Conservation (phyloP, 2,797 vertebrate species). For the Myotis planiceps region DNA sequence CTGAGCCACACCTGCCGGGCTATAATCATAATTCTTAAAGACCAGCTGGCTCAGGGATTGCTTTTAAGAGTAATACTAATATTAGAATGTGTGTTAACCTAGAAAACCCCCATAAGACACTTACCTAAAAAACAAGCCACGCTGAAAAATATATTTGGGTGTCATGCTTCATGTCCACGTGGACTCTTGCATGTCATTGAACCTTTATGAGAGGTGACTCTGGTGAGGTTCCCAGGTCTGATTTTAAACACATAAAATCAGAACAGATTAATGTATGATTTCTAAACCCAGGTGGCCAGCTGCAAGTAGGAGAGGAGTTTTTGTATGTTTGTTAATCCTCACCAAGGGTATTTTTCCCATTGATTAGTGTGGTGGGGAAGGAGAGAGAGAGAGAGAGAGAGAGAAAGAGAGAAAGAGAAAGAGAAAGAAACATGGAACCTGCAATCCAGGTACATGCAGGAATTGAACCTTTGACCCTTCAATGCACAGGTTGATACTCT, state of each 20-base stretch:
- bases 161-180: neutral
- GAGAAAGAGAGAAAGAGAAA: too few relatives aligned
- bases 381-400: too few relatives aligned
- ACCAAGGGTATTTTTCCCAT: too few relatives aligned
- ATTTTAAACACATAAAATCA: neutral
- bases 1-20: too few relatives aligned
- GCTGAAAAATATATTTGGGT: neutral
- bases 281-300: neutral
- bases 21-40: neutral
- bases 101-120: neutral
- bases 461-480: too few relatives aligned
- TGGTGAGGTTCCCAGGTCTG: neutral
- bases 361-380: too few relatives aligned
- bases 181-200: neutral
- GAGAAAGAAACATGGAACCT: too few relatives aligned
- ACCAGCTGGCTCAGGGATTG: neutral
- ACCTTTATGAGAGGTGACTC: neutral
- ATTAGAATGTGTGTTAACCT: neutral
- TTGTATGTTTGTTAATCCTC: too few relatives aligned
- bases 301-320: neutral
- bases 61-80: conserved; percentile 36
- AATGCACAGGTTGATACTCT: too few relatives aligned
- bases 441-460: too few relatives aligned
- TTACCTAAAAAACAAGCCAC: neutral
- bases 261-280: neutral